A percentile compares a stretch with the other conserved stretches of the same genome.
These are phyloP conservation scores for Octopus sinensis DNA, from an alignment of 1,140 invertebrate species.

Conservation along the genomic window DNA sequence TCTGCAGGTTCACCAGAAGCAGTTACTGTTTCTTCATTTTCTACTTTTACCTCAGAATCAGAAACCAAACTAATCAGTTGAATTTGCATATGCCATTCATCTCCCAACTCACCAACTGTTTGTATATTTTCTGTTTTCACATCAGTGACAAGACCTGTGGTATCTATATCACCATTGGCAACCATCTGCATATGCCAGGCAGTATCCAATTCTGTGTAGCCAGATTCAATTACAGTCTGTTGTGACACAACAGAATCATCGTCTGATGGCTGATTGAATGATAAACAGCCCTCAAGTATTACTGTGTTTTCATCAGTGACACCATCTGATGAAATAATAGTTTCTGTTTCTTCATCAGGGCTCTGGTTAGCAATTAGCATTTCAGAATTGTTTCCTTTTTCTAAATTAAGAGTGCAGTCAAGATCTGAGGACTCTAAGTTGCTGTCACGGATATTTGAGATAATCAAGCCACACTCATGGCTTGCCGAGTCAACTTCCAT, in stretches of 20 bases:
- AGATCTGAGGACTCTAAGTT: no score
- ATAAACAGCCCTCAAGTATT: background rate
- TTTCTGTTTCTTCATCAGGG: no score
- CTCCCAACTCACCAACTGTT: background rate
- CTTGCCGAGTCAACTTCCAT: no score
- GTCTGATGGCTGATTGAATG: background rate
- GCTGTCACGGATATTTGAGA: no score
- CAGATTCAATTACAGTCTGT: background rate
- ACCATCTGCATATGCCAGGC: conserved; percentile 2
- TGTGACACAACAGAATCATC: background rate
- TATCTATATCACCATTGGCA: background rate
- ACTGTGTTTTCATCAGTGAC: background rate
- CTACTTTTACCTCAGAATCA: background rate
- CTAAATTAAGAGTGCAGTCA: no score
- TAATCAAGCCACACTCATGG: no score
- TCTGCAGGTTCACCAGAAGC: background rate
- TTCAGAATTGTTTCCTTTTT: no score
- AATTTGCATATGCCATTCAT: background rate
- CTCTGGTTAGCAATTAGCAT: no score
- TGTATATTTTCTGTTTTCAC: background rate
- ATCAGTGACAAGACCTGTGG: background rate
- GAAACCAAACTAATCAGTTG: conserved; percentile 3
- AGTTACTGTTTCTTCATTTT: background rate
- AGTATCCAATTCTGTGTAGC: background rate
- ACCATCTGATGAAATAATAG: background rate